Evolutionary conservation across 1,140 invertebrate species (phyloP).

Genomic region (Hylaeus volcanicus): DNA sequence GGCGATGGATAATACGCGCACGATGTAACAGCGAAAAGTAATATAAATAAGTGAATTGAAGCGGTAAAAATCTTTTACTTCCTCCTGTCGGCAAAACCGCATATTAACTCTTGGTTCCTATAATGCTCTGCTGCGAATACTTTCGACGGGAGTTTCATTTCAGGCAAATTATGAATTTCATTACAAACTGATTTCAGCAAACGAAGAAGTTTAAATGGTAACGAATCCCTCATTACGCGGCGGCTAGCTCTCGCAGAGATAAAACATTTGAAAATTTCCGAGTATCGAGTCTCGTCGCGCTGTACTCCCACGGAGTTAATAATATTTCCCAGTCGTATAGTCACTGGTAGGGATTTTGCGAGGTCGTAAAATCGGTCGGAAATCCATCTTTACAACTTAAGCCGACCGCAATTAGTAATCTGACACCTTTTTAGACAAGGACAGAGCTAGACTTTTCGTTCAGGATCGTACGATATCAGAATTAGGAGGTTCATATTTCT

Average conservation of each 20-base stretch:
- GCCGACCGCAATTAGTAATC: no score
- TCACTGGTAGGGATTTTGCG: not conserved
- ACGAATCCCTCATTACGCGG: slow-evolving; percentile 14
- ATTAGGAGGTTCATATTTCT: no score
- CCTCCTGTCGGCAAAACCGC: not conserved
- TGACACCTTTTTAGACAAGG: no score
- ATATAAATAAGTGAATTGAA: not conserved
- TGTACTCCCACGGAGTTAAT: not conserved
- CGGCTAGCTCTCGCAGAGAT: not conserved
- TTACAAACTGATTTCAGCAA: not conserved
- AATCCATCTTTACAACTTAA: no score
- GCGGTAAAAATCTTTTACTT: not conserved
- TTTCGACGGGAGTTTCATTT: not conserved
- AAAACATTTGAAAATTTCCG: slow-evolving; percentile 18
- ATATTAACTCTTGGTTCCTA: not conserved
- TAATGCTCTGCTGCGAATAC: no score
- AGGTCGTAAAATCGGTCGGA: no score
- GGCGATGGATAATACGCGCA: not conserved
- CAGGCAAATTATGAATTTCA: slow-evolving; percentile 18
- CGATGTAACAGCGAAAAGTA: not conserved
- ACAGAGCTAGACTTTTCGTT: no score
- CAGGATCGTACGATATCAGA: no score
- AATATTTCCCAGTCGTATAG: not conserved
- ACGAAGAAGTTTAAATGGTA: slow-evolving; percentile 7
- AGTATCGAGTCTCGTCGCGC: not conserved